Conservation (phyloP, 2,113 vertebrate species). For the Pitta sordida region DNA sequence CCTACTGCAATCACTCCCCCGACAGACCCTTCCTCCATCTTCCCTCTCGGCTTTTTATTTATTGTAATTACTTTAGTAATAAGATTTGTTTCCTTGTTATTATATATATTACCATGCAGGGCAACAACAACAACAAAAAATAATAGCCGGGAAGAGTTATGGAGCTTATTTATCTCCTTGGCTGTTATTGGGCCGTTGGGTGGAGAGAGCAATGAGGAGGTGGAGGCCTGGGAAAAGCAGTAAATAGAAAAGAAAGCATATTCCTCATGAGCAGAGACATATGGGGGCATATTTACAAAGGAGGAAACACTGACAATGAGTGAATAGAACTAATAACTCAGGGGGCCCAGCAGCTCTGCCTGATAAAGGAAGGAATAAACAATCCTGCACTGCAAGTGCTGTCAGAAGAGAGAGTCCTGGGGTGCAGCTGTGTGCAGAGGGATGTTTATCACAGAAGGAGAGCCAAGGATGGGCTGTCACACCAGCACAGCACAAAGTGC, state of each 20-base stretch:
- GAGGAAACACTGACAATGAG: conserved; percentile 61
- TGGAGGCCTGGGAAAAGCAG: conserved; percentile 35
- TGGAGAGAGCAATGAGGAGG: conserved; percentile 27
- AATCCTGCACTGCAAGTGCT: not conserved
- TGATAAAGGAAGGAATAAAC: conserved; percentile 66
- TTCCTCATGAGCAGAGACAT: conserved; percentile 60
- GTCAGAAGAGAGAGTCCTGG: not conserved
- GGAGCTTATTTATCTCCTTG: conserved; percentile 76
- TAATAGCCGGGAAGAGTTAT: conserved; percentile 73
- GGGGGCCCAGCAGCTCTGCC: conserved; percentile 3
- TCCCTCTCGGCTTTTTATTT: conserved; percentile 72
- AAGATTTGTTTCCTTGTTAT: conserved; percentile 78
- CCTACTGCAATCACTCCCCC: conserved; percentile 64
- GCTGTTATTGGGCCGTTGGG: conserved; percentile 65
- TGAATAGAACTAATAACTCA: conserved; percentile 70
- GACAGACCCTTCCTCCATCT: conserved; percentile 56
- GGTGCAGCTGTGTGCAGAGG: not conserved
- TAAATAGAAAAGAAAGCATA: conserved; percentile 69
- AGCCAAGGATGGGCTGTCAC: not conserved
- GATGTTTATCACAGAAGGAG: not conserved
- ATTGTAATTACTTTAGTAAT: conserved; percentile 78
- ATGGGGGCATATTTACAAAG: conserved; percentile 62
- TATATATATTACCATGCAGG: conserved; percentile 67
- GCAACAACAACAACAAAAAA: conserved; percentile 61
- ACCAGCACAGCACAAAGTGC: not conserved